phyloP scores from a whole-genome alignment of 2,113 vertebrate species.

The Callopanchax toddi region DNA sequence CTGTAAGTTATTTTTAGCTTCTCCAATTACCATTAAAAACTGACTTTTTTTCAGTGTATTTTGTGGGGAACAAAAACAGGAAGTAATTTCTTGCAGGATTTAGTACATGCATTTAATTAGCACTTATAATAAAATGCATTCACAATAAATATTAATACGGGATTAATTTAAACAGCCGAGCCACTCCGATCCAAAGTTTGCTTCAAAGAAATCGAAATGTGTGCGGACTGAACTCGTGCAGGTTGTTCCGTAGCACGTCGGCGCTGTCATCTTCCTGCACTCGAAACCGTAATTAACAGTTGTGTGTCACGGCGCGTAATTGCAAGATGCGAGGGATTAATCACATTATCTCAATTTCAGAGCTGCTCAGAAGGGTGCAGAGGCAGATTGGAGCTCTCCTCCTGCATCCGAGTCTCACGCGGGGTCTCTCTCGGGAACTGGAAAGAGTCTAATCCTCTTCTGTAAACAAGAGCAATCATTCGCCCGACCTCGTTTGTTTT shows the following conservation, averaged over 20 bases:
- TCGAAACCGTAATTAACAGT: constrained; percentile 58
- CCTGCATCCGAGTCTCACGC: background rate
- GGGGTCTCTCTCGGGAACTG: background rate
- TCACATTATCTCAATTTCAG: constrained; percentile 62
- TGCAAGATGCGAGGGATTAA: constrained; percentile 58
- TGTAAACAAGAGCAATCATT: constrained; percentile 9
- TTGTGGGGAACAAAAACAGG: too few species aligned
- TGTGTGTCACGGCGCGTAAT: constrained; percentile 51
- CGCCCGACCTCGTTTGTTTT: constrained; percentile 29
- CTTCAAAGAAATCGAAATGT: background rate
- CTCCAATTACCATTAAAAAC: too few species aligned
- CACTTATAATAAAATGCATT: background rate
- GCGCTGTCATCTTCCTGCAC: constrained; percentile 46
- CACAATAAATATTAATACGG: background rate
- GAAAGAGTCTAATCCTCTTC: constrained; percentile 27
- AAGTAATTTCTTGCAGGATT: too few species aligned
- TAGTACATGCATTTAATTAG: too few species aligned
- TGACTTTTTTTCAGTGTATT: too few species aligned
- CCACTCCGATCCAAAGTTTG: too few species aligned
- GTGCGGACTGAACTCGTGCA: constrained; percentile 6
- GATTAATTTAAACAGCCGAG: background rate
- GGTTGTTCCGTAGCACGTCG: too few species aligned
- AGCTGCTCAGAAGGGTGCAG: constrained; percentile 37
- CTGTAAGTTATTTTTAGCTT: too few species aligned
- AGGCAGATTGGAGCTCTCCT: constrained; percentile 35